These are phyloP conservation scores for Leptothorax acervorum DNA, from an alignment of 2,888 invertebrate species.

Conservation along the genomic window DNA sequence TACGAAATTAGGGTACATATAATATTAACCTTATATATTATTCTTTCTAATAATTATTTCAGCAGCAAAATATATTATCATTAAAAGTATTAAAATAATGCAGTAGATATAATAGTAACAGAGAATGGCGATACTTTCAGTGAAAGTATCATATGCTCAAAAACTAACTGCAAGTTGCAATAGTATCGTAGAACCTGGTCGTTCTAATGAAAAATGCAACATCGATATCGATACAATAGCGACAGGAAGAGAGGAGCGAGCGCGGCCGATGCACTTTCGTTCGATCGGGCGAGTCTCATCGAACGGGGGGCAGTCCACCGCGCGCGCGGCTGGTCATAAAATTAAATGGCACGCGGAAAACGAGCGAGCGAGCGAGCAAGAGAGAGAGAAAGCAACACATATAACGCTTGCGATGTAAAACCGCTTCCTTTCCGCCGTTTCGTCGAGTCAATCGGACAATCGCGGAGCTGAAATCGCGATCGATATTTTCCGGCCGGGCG, in stretches of 20 bases:
- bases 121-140: background rate
- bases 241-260: conserved; percentile 41
- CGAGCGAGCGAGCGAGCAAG: background rate
- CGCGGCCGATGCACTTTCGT: conserved; percentile 48
- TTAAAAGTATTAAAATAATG: background rate
- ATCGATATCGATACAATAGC: conserved; percentile 51
- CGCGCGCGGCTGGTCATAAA: conserved; percentile 40
- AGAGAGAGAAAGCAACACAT: background rate
- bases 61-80: too few relatives aligned
- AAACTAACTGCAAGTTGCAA: conserved; percentile 8
- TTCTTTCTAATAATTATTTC: background rate
- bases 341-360: conserved; percentile 53
- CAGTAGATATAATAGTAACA: background rate
- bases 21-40: background rate
- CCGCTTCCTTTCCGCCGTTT: conserved; percentile 46
- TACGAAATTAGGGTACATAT: too few relatives aligned
- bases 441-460: conserved; percentile 50
- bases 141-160: background rate
- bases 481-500: conserved; percentile 54
- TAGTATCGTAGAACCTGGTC: background rate
- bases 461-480: conserved; percentile 42
- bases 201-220: conserved; percentile 48
- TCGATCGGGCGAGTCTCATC: conserved; percentile 48
- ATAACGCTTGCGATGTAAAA: conserved; percentile 41
- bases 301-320: conserved; percentile 7